Conservation (phyloP, 2,888 invertebrate genomes). For the Caenorhabditis sinica region DNA sequence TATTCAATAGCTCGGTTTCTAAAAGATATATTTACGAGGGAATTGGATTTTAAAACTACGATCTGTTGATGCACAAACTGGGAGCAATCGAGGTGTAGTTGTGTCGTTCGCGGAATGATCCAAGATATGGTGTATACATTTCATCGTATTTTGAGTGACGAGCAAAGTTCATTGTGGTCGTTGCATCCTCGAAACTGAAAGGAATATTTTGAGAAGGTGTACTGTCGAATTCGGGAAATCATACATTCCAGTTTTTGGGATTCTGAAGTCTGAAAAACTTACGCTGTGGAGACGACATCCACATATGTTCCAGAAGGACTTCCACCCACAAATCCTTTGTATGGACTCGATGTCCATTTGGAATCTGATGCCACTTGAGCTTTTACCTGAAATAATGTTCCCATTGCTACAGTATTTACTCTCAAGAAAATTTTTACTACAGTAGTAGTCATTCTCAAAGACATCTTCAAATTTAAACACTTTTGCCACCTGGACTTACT, state of each 20-base stretch:
- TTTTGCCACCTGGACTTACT: neutral
- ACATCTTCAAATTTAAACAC: too few relatives aligned
- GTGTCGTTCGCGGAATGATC: slow-evolving; percentile 70
- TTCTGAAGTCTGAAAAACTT: slow-evolving; percentile 16
- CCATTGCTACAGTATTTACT: neutral
- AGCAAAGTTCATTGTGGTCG: slow-evolving; percentile 65
- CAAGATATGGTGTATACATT: slow-evolving; percentile 74
- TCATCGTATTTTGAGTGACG: slow-evolving; percentile 73
- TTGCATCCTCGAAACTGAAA: slow-evolving; percentile 64
- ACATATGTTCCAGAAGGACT: slow-evolving; percentile 70
- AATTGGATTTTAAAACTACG: slow-evolving; percentile 41
- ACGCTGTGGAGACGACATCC: slow-evolving; percentile 74
- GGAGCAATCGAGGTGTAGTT: slow-evolving; percentile 76
- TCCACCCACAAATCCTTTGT: slow-evolving; percentile 69
- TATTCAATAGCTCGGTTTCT: slow-evolving; percentile 77
- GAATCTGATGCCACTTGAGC: slow-evolving; percentile 63
- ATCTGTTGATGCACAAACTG: slow-evolving; percentile 69
- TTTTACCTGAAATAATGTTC: slow-evolving; percentile 49
- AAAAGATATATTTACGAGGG: neutral
- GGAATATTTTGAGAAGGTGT: neutral
- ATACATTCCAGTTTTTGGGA: neutral
- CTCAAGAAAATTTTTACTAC: neutral
- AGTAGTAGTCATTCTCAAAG: too few relatives aligned
- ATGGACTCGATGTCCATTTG: slow-evolving; percentile 67
- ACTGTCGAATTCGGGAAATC: too few relatives aligned